Evolutionary conservation across 2,113 vertebrate species (phyloP), one percentile per base, ranked within the genome.

Genomic region (Lophochroa leadbeateri): DNA sequence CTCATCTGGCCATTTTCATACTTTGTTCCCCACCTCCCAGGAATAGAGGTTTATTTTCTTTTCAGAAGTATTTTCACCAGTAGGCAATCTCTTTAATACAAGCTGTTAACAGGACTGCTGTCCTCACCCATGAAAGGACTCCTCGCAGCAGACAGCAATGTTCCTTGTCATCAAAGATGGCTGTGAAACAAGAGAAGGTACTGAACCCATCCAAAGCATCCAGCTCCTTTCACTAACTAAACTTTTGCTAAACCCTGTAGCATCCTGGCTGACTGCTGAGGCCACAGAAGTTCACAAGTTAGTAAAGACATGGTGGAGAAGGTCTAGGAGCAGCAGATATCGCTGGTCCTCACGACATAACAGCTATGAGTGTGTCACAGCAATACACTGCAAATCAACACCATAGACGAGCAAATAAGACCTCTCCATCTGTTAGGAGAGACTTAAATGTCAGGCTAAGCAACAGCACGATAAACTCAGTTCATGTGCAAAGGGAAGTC

Each of bases 11-110:
- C 20, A 28, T 44, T 46, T 72, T 14, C 10, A 27, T 33, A n/a
- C 1, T 2, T 7, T 64, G n/a, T 43, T 37, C 13, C 4, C 1
- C 4, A 4, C 1, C 8, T 3, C 7, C 1, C 5, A 2, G 13
- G 47, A 44, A 71, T 6, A 27, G 6, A 50, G 0, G 0, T 24
- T n/a, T 61, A 0, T 85, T 65, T 43, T 11, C 2, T 37, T 31
- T 81, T 83, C 35, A 43, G 15, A 31, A 33, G 2, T 37, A 33
- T 31, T 75, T 82, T 8, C 27, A 35, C 10, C 41, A 10, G 3
- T 11, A 12, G 9, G 47, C 28, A 72, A 64, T 19, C 2, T 28
- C 28, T 58, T 82, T 41, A 64, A 68, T 14, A 37, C 7, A 82
- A 29, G 6, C 4, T 57, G 19, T 35, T 5, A 27, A 16, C 8